These are phyloP conservation scores for Oconnorella tubifera DNA, from an alignment of 2,888 invertebrate genomes.

Conservation along the genomic window DNA sequence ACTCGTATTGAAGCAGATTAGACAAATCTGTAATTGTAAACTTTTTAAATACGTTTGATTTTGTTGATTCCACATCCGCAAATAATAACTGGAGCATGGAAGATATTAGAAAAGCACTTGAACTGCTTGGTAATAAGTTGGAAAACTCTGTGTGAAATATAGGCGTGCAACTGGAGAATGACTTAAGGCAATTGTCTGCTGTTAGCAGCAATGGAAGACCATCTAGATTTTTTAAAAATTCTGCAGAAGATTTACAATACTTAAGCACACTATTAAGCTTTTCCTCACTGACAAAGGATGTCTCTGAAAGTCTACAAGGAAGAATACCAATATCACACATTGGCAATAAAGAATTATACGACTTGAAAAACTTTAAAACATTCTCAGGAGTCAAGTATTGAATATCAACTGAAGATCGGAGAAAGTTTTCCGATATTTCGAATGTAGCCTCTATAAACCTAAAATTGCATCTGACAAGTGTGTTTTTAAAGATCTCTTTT, in stretches of 20 bases:
- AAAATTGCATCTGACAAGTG: conserved; percentile 32
- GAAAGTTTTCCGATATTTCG: conserved; percentile 27
- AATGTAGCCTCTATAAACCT: conserved; percentile 29
- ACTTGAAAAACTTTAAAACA: conserved; percentile 34
- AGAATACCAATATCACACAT: conserved; percentile 26
- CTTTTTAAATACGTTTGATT: conserved; percentile 12
- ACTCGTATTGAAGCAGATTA: conserved; percentile 19
- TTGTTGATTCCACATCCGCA: conserved; percentile 2
- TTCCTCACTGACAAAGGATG: conserved; percentile 24
- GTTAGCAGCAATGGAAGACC: conserved; percentile 40
- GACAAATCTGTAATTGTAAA: conserved; percentile 21
- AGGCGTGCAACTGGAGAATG: conserved; percentile 28
- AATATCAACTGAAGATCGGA: conserved; percentile 24
- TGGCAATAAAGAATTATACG: conserved; percentile 19
- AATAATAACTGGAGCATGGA: conserved; percentile 18
- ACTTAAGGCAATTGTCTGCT: conserved; percentile 32
- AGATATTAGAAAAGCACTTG: conserved; percentile 19
- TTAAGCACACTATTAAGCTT: conserved; percentile 31
- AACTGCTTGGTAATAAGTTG: conserved; percentile 22
- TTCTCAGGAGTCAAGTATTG: conserved; percentile 31
- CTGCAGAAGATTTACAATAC: conserved; percentile 30
- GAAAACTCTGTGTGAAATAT: conserved; percentile 30
- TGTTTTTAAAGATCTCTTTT: conserved; percentile 26
- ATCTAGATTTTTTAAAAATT: conserved; percentile 28
- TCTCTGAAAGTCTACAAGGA: conserved; percentile 21